phyloP scores from a whole-genome alignment of 1,140 invertebrate species.

The Ladona fulva region DNA sequence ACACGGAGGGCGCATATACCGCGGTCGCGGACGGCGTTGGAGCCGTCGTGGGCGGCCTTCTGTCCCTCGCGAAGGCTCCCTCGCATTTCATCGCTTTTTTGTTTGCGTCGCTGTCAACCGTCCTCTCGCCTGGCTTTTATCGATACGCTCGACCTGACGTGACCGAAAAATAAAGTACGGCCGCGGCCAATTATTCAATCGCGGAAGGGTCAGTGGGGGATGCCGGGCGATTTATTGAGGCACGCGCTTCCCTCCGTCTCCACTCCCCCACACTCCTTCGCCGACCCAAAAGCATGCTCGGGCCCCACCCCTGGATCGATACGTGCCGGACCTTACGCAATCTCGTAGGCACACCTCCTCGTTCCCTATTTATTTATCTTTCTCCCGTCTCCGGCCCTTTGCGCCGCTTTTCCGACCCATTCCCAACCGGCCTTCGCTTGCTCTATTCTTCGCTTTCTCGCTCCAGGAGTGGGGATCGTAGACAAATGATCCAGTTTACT shows the following conservation, averaged over 20 bases:
- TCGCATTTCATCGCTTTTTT: background rate
- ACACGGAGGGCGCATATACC: background rate
- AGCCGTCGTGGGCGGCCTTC: too few species aligned
- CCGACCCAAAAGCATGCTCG: background rate
- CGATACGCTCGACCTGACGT: background rate
- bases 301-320: background rate
- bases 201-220: background rate
- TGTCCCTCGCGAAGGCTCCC: too few species aligned
- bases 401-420: too few species aligned
- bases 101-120: background rate
- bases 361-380: too few species aligned
- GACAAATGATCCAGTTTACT: too few species aligned
- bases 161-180: background rate
- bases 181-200: background rate
- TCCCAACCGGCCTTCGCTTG: too few species aligned
- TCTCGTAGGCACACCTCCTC: background rate
- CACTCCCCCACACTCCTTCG: background rate
- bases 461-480: too few species aligned
- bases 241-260: background rate
- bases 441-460: too few species aligned
- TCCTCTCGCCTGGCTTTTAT: background rate
- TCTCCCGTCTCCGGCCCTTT: too few species aligned
- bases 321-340: conserved; percentile 1
- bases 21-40: too few species aligned
- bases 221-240: background rate